A percentile compares a stretch with the other conserved stretches of the same genome.
phyloP scores from a whole-genome alignment of 2,888 invertebrate species.

The Agrotis clavis region DNA sequence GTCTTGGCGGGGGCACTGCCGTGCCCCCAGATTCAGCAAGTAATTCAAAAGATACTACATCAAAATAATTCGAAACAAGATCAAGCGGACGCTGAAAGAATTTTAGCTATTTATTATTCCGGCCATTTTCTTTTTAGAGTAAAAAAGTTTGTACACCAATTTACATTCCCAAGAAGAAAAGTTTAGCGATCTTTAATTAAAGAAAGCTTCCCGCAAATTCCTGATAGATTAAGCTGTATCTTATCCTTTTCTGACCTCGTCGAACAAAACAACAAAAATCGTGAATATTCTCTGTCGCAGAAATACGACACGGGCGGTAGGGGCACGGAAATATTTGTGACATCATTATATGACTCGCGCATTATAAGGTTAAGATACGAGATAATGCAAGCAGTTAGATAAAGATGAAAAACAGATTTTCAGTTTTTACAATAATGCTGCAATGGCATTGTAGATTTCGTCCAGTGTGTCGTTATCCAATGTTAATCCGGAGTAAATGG shows the following conservation, averaged over 20 bases:
- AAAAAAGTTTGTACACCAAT: conserved; percentile 47
- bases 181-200: conserved; percentile 37
- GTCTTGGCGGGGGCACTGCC: too few relatives aligned
- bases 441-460: background rate
- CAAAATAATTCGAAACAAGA: conserved; percentile 7
- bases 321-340: too few relatives aligned
- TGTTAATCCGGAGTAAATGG: conserved; percentile 27
- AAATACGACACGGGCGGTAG: too few relatives aligned
- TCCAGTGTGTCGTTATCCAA: conserved; percentile 9
- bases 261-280: too few relatives aligned
- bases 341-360: too few relatives aligned
- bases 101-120: conserved; percentile 40
- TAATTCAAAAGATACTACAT: conserved; percentile 29
- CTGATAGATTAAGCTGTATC: conserved; percentile 2
- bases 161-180: conserved; percentile 42
- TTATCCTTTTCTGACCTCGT: background rate
- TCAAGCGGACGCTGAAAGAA: conserved; percentile 18
- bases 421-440: too few relatives aligned
- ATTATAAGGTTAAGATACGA: background rate
- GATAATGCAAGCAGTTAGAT: background rate
- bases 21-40: too few relatives aligned
- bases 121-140: conserved; percentile 7
- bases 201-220: conserved; percentile 16
- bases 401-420: background rate
- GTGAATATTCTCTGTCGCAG: too few relatives aligned